Evolutionary conservation across 2,797 vertebrate species (phyloP), one percentile per base, ranked within the genome.

Genomic region (Scarus forsteni): DNA sequence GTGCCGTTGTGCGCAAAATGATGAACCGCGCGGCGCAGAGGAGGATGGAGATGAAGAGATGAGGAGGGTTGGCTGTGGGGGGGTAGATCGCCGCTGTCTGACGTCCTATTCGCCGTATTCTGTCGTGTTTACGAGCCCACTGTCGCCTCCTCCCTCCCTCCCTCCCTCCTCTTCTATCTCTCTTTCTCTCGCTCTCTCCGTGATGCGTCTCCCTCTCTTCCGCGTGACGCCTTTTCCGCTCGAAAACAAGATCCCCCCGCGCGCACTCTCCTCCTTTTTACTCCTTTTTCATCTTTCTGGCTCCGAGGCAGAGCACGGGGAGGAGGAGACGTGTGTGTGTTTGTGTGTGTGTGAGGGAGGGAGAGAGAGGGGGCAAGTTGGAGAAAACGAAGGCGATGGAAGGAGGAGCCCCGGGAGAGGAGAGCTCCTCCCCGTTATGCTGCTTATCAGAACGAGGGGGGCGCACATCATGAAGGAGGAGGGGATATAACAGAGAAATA

Each of bases 61-160:
- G 82, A 60, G 73, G 71, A 65, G 73, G 66, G 60, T 13, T 8
- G 78, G 54, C 7, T 62, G 70, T 8, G 72, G 68, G 71, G 46
- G 69, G 52, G 35, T 54, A 42, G 78, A 55, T 75, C 70, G 79
- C 75, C 70, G 79, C 81, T 79, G 72, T 79, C 82, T 62, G 60
- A 45, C 69, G 87, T 83, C 70, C 83, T 60, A 51, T 69, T 71
- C 79, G 66, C 67, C 67, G 84, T 80, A 81, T 83, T 81, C 74
- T 68, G 82, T 83, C 85, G 88, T 90, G 85, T 90, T 91, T 88
- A 83, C 77, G 78, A 87, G 3, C 74, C 27, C 79, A 48, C 69
- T 54, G 78, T 64, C 86, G 80, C 80, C 80, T 70, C 87, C 81
- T 75, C 80, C 74, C 79, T 79, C 66, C 42, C 42, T 57, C 69